Conservation (phyloP, 2,888 invertebrate genomes). For the Tyria jacobaeae region DNA sequence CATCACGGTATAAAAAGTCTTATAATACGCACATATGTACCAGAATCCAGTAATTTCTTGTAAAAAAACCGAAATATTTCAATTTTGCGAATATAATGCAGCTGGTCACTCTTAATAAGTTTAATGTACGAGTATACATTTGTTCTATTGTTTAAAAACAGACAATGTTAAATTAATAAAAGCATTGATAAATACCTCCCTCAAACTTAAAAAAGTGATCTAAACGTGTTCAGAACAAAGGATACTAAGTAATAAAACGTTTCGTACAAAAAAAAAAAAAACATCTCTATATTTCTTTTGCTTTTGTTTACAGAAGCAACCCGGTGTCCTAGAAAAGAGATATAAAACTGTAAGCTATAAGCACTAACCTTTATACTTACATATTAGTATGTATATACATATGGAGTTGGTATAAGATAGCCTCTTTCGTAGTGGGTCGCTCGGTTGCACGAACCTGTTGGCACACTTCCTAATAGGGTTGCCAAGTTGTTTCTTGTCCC, state of each 20-base stretch:
- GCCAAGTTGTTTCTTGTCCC: constrained; percentile 24
- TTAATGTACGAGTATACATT: too few relatives aligned
- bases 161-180: too few relatives aligned
- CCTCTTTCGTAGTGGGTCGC: constrained; percentile 48
- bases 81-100: too few relatives aligned
- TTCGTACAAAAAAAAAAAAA: background rate
- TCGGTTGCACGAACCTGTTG: constrained; percentile 54
- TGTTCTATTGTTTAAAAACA: too few relatives aligned
- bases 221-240: background rate
- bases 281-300: background rate
- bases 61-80: too few relatives aligned
- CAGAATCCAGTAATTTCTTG: too few relatives aligned
- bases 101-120: too few relatives aligned
- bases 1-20: too few relatives aligned
- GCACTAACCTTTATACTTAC: background rate
- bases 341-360: constrained; percentile 31
- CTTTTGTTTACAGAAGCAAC: constrained; percentile 10
- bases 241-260: too few relatives aligned
- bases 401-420: constrained; percentile 34
- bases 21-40: too few relatives aligned
- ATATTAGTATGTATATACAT: constrained; percentile 12
- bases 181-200: too few relatives aligned
- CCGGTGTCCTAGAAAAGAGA: constrained; percentile 39
- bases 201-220: too few relatives aligned
- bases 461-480: constrained; percentile 57